Base-by-base conservation (phyloP, 1,140 invertebrate genomes). In the Brachystomella parvula region DNA sequence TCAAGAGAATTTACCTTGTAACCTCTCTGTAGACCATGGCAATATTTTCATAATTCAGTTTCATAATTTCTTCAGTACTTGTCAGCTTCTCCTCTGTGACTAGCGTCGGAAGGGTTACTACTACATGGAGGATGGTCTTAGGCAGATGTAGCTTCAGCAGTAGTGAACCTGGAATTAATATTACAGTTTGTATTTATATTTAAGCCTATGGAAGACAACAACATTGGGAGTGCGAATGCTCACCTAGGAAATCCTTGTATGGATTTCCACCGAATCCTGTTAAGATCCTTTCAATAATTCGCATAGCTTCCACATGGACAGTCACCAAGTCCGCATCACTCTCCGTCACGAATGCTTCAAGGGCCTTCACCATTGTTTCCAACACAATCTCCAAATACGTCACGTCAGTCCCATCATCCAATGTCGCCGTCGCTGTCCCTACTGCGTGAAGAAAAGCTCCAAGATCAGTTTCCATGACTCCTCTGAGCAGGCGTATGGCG, bases 351-450 rank as follows among this genome's bases (percentile, higher is more conserved):
- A 89, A 93, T 59, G 88, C 89, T 57, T 89, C 80, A 0, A 89
- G 83, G 75, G 87, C 91, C 76, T 91, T 90, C 60, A 94, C 78
- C 76, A 88, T 89, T 29, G 89, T 80, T 0, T 85, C 85, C 63
- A 94, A 85, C 21, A 93, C 76, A 19, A 91, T 82, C 77, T 94
- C 91, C 32, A 94, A 77, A 74, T 90, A 90, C 86, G 90, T 93
- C 62, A 93, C 62, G 87, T 87, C 73, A 86, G 84, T 1, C 90
- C 90, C 71, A 89, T 85, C 3, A 92, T 83, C 65, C n/a, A n/a
- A 88, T 90, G 74, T 91, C 90, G 26, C 88, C 79, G 78, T 77
- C 9, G 81, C 78, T 62, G 80, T 83, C 2, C 81, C 78, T 3
- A 88, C 81, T 49, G 83, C 84, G 9, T 87, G 87, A 0, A 92